phyloP scores from a whole-genome alignment of 2,113 vertebrate genomes.

The Ahaetulla prasina region DNA sequence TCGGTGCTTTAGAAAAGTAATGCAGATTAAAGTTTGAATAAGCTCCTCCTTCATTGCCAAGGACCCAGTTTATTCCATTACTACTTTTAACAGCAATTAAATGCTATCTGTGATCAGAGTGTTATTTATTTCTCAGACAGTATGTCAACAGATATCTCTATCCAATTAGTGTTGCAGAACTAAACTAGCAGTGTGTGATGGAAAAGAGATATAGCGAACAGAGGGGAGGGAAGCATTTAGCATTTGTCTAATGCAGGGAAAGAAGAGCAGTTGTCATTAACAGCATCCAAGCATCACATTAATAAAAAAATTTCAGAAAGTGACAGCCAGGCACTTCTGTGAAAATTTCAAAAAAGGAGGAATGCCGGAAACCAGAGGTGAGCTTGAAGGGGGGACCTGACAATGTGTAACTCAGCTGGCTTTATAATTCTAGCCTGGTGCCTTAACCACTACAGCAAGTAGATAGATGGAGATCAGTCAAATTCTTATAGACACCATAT shows the following conservation, averaged over 20 bases:
- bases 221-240: not conserved
- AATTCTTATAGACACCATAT: not conserved
- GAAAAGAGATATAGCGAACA: not conserved
- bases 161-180: not conserved
- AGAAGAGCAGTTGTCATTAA: not conserved
- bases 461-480: not conserved
- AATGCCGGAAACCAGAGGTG: not conserved
- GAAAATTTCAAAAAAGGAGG: not conserved
- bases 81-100: not conserved
- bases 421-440: not conserved
- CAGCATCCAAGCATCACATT: not conserved
- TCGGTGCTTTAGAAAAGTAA: not conserved
- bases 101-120: not conserved
- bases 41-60: not conserved
- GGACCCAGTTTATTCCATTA: not conserved
- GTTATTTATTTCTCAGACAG: not conserved
- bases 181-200: not conserved
- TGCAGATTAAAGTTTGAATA: not conserved
- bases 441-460: not conserved
- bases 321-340: not conserved
- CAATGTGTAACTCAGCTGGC: not conserved
- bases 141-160: not conserved
- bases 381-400: not conserved
- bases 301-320: not conserved
- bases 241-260: not conserved